phyloP scores from a whole-genome alignment of 1,140 invertebrate genomes.

The Ostrea denselamellosa region DNA sequence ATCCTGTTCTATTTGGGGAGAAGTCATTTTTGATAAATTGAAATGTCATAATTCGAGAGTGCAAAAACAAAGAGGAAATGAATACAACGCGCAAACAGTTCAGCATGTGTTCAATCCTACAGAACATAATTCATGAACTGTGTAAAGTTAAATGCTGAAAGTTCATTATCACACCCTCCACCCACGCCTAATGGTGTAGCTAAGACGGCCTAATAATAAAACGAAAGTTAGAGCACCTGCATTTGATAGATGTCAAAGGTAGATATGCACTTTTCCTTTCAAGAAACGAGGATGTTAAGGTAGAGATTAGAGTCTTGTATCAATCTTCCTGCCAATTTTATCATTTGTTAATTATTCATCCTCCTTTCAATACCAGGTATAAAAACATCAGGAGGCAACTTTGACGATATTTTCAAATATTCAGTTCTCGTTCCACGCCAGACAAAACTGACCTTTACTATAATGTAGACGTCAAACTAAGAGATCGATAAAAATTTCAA shows the following conservation, averaged over 20 bases:
- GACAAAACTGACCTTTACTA: too few species aligned
- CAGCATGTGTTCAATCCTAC: background rate
- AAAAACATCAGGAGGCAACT: too few species aligned
- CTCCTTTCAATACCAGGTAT: too few species aligned
- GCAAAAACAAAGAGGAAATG: constrained; percentile 11
- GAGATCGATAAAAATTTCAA: too few species aligned
- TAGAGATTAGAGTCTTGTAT: too few species aligned
- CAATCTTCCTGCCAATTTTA: too few species aligned
- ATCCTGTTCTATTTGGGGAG: background rate
- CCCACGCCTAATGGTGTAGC: background rate
- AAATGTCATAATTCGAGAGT: constrained; percentile 6
- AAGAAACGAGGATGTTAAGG: too few species aligned
- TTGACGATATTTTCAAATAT: too few species aligned
- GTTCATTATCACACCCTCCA: background rate
- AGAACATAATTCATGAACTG: background rate
- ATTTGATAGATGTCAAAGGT: background rate
- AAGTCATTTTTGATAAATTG: background rate
- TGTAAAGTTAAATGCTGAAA: background rate
- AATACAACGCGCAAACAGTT: background rate
- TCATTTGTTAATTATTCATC: too few species aligned
- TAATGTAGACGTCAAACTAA: too few species aligned
- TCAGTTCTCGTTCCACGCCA: too few species aligned
- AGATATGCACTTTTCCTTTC: too few species aligned
- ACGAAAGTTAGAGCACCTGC: background rate
- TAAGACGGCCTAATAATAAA: background rate